These are phyloP conservation scores for Actenoides hombroni DNA, from an alignment of 2,113 vertebrate species.

Conservation along the genomic window DNA sequence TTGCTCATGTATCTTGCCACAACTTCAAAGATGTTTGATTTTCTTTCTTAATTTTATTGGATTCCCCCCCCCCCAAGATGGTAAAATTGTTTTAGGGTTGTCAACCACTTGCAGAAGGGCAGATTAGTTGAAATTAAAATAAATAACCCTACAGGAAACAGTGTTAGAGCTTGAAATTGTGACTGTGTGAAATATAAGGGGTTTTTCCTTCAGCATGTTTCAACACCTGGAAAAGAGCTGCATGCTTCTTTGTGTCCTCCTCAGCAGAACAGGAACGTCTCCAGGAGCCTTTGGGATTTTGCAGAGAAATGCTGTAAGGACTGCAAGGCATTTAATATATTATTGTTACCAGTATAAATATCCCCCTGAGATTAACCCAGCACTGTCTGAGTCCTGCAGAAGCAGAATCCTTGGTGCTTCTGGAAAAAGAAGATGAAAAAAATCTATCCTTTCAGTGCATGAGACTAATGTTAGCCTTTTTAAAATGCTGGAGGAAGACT, in stretches of 20 bases:
- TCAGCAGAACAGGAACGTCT: background rate
- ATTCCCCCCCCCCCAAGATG: background rate
- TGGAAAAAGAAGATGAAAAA: background rate
- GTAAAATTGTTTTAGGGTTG: background rate
- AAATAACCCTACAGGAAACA: background rate
- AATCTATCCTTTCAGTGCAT: rapidly evolving
- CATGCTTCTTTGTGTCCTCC: background rate
- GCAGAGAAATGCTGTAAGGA: background rate
- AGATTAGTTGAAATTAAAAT: background rate
- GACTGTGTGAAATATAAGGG: background rate
- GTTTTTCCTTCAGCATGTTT: background rate
- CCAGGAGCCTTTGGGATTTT: background rate
- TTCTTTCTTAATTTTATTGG: background rate
- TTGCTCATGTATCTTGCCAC: background rate
- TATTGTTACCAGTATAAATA: background rate
- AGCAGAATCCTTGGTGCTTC: background rate
- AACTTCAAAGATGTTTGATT: background rate
- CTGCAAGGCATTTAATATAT: background rate
- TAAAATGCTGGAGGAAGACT: background rate
- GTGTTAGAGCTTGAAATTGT: background rate
- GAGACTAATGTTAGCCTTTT: background rate
- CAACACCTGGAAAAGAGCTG: background rate
- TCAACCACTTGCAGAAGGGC: background rate
- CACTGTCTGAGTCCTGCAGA: background rate
- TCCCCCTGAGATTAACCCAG: background rate